phyloP scores from a whole-genome alignment of 2,888 invertebrate genomes.

The Macropis europaea region DNA sequence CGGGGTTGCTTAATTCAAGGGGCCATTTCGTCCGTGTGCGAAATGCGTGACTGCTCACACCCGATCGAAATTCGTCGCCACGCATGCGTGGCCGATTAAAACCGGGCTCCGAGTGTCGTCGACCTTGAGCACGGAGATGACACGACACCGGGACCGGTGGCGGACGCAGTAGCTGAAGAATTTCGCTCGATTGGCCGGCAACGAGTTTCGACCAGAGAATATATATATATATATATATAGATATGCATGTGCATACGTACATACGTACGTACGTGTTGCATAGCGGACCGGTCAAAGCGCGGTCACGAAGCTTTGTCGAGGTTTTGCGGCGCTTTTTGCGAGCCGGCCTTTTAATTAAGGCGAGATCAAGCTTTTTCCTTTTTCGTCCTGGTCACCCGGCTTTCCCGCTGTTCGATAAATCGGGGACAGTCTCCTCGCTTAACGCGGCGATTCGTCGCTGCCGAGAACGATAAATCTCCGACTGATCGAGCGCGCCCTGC shows the following conservation, averaged over 20 bases:
- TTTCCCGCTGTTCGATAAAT: conserved; percentile 37
- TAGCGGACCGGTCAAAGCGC: conserved; percentile 31
- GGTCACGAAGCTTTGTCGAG: conserved; percentile 29
- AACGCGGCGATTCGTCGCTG: conserved; percentile 14
- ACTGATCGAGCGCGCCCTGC: too few relatives aligned
- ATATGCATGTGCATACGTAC: too few relatives aligned
- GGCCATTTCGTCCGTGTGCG: conserved; percentile 55
- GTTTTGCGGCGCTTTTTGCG: conserved; percentile 37
- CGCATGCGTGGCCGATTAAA: conserved; percentile 64
- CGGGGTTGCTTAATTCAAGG: conserved; percentile 64
- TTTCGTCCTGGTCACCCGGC: neutral
- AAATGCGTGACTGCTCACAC: conserved; percentile 68
- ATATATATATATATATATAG: too few relatives aligned
- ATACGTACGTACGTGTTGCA: conserved; percentile 31
- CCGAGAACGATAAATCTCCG: conserved; percentile 10
- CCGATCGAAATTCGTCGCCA: conserved; percentile 60
- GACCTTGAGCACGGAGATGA: conserved; percentile 67
- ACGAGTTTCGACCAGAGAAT: conserved; percentile 21
- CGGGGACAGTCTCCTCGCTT: conserved; percentile 1
- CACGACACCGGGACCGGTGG: conserved; percentile 15
- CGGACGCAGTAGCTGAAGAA: conserved; percentile 15
- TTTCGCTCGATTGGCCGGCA: conserved; percentile 7
- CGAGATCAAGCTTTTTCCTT: conserved; percentile 38
- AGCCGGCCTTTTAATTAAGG: conserved; percentile 46
- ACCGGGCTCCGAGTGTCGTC: conserved; percentile 61